phyloP scores from a whole-genome alignment of 2,797 vertebrate species.

The Poliocrania exsul region DNA sequence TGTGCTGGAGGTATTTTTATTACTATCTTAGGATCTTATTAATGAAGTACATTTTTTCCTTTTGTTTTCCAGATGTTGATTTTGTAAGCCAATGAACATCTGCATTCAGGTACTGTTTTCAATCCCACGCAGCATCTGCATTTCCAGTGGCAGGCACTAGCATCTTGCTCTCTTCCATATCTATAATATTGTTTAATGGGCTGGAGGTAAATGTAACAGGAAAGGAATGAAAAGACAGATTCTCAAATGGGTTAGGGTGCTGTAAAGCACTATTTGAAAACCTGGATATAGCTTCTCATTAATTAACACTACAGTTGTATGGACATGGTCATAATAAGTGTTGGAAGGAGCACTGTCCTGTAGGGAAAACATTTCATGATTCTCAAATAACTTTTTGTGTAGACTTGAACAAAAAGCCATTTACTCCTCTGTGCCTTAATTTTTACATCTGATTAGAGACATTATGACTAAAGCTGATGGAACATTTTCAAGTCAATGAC shows the following conservation, averaged over 20 bases:
- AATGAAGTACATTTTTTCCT: not conserved
- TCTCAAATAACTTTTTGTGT: not conserved
- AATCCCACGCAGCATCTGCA: not conserved
- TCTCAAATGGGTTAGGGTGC: not conserved
- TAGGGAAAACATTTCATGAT: not conserved
- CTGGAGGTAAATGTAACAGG: not conserved
- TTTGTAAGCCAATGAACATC: not conserved
- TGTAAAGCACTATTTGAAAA: not conserved
- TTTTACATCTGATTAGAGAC: constrained; percentile 21
- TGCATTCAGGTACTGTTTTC: not conserved
- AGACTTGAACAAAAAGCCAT: not conserved
- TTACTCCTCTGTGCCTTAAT: not conserved
- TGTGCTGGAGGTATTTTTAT: not conserved
- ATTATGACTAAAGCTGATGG: not conserved
- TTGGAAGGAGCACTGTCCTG: not conserved
- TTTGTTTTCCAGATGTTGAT: not conserved
- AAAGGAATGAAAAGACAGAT: not conserved
- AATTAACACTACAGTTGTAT: not conserved
- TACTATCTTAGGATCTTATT: not conserved
- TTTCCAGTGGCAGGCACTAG: not conserved
- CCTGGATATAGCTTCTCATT: not conserved
- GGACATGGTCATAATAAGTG: not conserved
- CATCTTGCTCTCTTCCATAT: not conserved
- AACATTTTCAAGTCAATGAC: not conserved
- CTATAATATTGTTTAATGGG: not conserved